Conservation (phyloP, 2,888 invertebrate genomes). For the Pseudeuparius sepicola region DNA sequence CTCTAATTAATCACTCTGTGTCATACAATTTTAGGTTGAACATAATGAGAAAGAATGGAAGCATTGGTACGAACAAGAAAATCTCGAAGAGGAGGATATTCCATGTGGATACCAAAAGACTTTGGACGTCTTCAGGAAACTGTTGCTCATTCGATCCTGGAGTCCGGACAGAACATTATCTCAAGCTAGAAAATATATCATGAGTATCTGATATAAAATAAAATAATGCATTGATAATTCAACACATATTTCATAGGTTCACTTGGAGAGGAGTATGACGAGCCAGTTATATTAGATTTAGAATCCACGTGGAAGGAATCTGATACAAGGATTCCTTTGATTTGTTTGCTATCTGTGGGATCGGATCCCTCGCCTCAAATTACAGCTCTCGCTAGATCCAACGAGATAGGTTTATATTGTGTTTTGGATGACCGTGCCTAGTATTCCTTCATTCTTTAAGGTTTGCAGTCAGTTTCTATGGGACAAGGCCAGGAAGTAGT, state of each 20-base stretch:
- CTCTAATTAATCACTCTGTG: conserved; percentile 2
- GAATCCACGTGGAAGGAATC: conserved; percentile 84
- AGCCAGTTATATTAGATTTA: conserved; percentile 81
- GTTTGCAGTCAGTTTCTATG: conserved; percentile 81
- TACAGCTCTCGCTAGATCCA: conserved; percentile 70
- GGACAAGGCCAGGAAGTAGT: conserved; percentile 84
- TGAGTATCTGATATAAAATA: conserved; percentile 47
- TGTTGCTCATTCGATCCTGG: conserved; percentile 81
- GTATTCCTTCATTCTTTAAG: no score
- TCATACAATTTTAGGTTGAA: conserved; percentile 50
- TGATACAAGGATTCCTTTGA: conserved; percentile 74
- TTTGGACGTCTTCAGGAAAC: conserved; percentile 77
- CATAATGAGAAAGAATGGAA: conserved; percentile 80
- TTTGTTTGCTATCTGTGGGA: conserved; percentile 86
- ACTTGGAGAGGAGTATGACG: conserved; percentile 75
- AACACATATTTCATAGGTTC: conserved; percentile 48
- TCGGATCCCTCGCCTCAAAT: conserved; percentile 93
- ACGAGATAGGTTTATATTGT: conserved; percentile 77
- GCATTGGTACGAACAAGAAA: conserved; percentile 81
- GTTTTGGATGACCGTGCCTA: no score
- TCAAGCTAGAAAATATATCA: conserved; percentile 81
- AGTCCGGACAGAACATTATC: conserved; percentile 89
- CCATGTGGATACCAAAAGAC: conserved; percentile 79
- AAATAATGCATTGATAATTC: no score
- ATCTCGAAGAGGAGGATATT: conserved; percentile 79